Conservation (phyloP, 2,113 vertebrate genomes). For the Chiloscyllium plagiosum region DNA sequence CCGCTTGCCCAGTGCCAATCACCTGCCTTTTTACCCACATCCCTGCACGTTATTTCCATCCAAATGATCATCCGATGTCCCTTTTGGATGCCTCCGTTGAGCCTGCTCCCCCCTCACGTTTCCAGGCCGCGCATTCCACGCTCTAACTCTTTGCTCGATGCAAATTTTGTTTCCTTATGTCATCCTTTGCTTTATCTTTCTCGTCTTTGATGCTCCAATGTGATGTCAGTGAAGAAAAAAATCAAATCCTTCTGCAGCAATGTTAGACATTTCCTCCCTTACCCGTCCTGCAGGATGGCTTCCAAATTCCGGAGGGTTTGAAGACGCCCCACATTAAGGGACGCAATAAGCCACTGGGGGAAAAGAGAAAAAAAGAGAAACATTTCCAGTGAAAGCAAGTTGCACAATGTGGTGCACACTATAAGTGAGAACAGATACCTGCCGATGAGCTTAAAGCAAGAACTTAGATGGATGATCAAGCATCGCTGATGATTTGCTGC, state of each 20-base stretch:
- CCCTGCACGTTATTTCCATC: too few relatives aligned
- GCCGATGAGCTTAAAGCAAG: not conserved
- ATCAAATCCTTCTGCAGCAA: not conserved
- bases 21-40: too few relatives aligned
- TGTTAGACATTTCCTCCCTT: not conserved
- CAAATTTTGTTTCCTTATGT: too few relatives aligned
- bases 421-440: slow-evolving; percentile 10
- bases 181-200: not conserved
- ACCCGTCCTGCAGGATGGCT: not conserved
- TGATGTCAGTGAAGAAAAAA: not conserved
- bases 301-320: not conserved
- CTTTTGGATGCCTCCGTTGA: too few relatives aligned
- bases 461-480: not conserved
- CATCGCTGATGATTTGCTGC: not conserved
- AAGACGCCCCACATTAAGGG: not conserved
- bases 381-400: not conserved
- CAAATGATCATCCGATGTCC: too few relatives aligned
- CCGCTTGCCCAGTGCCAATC: too few relatives aligned
- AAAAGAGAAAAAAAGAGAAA: not conserved
- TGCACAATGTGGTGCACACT: not conserved
- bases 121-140: too few relatives aligned
- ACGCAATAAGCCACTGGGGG: not conserved
- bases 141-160: too few relatives aligned
- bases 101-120: too few relatives aligned
- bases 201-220: not conserved